A percentile compares a stretch with the other conserved stretches of the same genome.
phyloP scores from a whole-genome alignment of 2,113 vertebrate species.

The Canis aureus region DNA sequence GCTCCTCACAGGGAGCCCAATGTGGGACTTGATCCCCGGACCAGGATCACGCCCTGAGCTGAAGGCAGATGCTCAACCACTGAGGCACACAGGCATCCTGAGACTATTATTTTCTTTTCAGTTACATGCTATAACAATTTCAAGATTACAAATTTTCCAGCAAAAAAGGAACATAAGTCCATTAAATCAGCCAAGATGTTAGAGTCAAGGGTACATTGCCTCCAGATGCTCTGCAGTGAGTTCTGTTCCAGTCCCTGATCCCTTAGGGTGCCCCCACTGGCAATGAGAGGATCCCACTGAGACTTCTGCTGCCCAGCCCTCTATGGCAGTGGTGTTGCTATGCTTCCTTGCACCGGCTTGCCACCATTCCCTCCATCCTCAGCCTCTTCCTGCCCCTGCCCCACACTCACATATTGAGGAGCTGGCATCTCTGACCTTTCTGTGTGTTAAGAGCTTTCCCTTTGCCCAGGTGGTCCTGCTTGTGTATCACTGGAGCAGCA shows the following conservation, averaged over 20 bases:
- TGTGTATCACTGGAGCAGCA: conserved; percentile 95
- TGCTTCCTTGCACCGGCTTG: fast-evolving
- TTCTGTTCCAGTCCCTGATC: not conserved
- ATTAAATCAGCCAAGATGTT: not conserved
- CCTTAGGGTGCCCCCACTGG: fast-evolving
- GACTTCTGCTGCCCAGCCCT: not conserved
- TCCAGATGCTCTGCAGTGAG: not conserved
- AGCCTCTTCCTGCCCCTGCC: not conserved
- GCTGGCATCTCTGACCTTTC: not conserved
- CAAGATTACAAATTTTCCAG: not conserved
- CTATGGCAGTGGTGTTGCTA: not conserved
- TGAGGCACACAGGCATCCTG: too few species aligned
- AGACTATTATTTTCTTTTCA: not conserved
- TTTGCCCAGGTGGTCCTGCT: conserved; percentile 92
- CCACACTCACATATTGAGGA: not conserved
- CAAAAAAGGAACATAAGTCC: not conserved
- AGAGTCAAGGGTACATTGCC: not conserved
- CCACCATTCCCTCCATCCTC: not conserved
- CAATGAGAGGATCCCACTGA: not conserved
- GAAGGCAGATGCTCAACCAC: too few species aligned
- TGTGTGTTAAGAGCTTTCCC: not conserved
- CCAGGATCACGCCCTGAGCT: too few species aligned
- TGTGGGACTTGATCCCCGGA: too few species aligned
- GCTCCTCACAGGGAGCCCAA: too few species aligned
- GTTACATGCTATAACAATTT: not conserved